A percentile compares a stretch with the other conserved stretches of the same genome.
Conservation (phyloP, 2,113 vertebrate genomes). For the Tychaedon coryphoeus region DNA sequence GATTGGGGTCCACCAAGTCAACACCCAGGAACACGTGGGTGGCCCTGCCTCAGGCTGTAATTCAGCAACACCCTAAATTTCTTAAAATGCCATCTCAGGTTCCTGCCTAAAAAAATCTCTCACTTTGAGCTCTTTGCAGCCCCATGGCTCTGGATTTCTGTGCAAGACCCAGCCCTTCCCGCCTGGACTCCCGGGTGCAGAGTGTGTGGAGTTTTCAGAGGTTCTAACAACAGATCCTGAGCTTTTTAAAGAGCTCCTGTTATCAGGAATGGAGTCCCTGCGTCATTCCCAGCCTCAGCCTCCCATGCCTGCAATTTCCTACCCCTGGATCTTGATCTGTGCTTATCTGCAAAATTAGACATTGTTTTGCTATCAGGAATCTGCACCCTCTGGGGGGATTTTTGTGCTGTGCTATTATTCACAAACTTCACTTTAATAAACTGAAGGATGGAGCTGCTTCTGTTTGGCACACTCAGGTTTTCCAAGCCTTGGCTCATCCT, state of each 20-base stretch:
- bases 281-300: background rate
- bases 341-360: slow-evolving; percentile 38
- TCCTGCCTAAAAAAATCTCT: background rate
- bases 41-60: background rate
- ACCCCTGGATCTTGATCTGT: background rate
- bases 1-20: background rate
- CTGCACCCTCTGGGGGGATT: background rate
- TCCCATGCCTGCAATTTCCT: slow-evolving; percentile 39
- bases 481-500: slow-evolving; percentile 8
- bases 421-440: slow-evolving; percentile 5
- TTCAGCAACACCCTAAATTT: background rate
- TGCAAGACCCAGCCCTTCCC: background rate
- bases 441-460: background rate
- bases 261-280: background rate
- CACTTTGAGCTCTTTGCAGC: background rate
- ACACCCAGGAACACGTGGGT: background rate
- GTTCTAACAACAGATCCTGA: background rate
- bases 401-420: background rate
- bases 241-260: background rate
- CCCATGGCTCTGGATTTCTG: background rate
- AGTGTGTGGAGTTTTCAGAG: background rate
- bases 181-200: background rate
- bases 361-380: slow-evolving; percentile 21
- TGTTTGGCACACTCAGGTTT: background rate
- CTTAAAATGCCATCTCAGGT: background rate